Conservation (phyloP, 2,113 vertebrate species). For the Nerophis lumbriciformis region DNA sequence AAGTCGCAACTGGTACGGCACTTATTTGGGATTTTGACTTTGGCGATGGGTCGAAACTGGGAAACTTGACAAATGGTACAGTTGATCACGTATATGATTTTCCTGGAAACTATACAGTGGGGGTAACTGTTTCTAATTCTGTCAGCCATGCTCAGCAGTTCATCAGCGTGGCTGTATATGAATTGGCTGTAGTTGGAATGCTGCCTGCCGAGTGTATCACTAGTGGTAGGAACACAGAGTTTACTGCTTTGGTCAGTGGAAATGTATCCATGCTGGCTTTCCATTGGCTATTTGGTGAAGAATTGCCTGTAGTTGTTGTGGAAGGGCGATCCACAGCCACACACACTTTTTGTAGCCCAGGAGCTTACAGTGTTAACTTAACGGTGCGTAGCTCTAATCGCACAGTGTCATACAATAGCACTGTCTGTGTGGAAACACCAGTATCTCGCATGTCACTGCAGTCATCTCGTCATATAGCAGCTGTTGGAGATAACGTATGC, state of each 20-base stretch:
- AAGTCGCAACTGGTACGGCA: conserved; percentile 50
- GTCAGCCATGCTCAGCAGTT: conserved; percentile 48
- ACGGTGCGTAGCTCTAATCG: conserved; percentile 49
- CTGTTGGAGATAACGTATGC: conserved; percentile 54
- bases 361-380: conserved; percentile 55
- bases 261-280: conserved; percentile 51
- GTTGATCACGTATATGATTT: conserved; percentile 60
- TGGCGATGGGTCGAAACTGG: conserved; percentile 62
- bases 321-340: conserved; percentile 41
- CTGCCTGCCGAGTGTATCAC: conserved; percentile 52
- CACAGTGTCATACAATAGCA: conserved; percentile 29
- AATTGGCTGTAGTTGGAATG: conserved; percentile 54
- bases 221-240: conserved; percentile 30
- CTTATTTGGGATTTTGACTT: conserved; percentile 71
- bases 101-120: conserved; percentile 64
- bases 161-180: conserved; percentile 53
- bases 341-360: conserved; percentile 58
- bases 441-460: conserved; percentile 51
- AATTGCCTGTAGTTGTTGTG: conserved; percentile 29
- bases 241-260: conserved; percentile 56
- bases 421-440: conserved; percentile 56
- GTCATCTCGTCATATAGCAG: conserved; percentile 31
- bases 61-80: conserved; percentile 40
- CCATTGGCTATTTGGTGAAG: conserved; percentile 72
- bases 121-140: conserved; percentile 57